Conservation (phyloP, 2,113 vertebrate species). For the Corvus cornix region DNA sequence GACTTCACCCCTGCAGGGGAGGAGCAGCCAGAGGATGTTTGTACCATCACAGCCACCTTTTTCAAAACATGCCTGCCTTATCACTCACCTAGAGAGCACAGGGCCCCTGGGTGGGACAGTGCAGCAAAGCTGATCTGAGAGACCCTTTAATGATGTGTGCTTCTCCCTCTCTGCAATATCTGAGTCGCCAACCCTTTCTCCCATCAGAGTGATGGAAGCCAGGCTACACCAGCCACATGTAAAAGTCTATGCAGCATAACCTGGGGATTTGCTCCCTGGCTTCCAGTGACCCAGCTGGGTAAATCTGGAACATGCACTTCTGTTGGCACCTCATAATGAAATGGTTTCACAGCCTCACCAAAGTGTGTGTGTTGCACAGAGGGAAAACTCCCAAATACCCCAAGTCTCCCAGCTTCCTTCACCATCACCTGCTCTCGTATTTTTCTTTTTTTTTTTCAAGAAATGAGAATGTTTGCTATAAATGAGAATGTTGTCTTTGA, state of each 20-base stretch:
- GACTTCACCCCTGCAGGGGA: neutral
- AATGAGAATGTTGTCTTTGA: neutral
- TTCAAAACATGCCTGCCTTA: neutral
- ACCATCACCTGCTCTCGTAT: neutral
- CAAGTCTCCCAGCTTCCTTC: neutral
- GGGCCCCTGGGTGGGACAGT: neutral
- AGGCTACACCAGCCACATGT: neutral
- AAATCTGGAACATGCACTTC: neutral
- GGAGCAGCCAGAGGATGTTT: neutral
- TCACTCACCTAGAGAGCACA: neutral
- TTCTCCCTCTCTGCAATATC: neutral
- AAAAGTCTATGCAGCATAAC: neutral
- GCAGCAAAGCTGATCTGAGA: neutral
- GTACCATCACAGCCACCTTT: neutral
- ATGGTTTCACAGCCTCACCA: neutral
- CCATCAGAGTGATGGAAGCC: neutral
- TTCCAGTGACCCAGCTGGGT: neutral
- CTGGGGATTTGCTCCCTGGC: neutral
- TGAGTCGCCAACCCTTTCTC: neutral
- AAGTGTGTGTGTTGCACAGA: neutral
- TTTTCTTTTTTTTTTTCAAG: neutral
- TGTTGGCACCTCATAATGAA: neutral
- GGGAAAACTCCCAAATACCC: neutral
- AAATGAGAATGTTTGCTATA: neutral
- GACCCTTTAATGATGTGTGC: rapidly evolving